Evolutionary conservation across 2,113 vertebrate species (phyloP).

Genomic region (Loxodonta africana): DNA sequence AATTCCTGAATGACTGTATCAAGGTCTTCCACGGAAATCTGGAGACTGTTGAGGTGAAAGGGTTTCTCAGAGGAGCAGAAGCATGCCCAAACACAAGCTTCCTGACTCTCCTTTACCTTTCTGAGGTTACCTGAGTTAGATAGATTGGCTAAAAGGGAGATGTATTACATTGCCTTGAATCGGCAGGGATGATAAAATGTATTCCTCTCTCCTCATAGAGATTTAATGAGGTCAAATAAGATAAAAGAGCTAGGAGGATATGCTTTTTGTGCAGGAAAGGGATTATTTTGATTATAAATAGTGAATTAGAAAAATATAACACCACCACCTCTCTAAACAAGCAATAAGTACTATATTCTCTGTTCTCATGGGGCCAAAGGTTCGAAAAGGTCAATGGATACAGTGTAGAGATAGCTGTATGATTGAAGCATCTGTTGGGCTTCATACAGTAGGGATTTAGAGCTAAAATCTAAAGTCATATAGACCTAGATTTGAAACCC

Average conservation of each 20-base stretch:
- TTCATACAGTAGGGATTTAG: neutral
- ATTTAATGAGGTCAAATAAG: constrained; percentile 69
- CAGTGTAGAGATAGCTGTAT: neutral
- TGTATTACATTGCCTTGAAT: constrained; percentile 61
- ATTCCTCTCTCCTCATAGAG: constrained; percentile 46
- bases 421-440: neutral
- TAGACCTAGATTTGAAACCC: neutral
- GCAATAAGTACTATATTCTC: neutral
- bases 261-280: constrained; percentile 46
- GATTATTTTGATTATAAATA: constrained; percentile 39
- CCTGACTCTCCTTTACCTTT: neutral
- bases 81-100: constrained; percentile 49
- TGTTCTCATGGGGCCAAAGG: neutral
- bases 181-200: constrained; percentile 60
- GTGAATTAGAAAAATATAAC: constrained; percentile 28
- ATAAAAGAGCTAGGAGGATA: constrained; percentile 27
- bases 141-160: constrained; percentile 54
- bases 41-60: constrained; percentile 59
- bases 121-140: constrained; percentile 66
- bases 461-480: neutral
- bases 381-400: neutral
- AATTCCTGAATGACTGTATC: constrained; percentile 72
- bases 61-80: constrained; percentile 68
- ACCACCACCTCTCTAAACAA: neutral
- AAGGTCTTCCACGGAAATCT: constrained; percentile 76